phyloP scores from a whole-genome alignment of 2,113 vertebrate species.

The Onychostruthus taczanowskii region DNA sequence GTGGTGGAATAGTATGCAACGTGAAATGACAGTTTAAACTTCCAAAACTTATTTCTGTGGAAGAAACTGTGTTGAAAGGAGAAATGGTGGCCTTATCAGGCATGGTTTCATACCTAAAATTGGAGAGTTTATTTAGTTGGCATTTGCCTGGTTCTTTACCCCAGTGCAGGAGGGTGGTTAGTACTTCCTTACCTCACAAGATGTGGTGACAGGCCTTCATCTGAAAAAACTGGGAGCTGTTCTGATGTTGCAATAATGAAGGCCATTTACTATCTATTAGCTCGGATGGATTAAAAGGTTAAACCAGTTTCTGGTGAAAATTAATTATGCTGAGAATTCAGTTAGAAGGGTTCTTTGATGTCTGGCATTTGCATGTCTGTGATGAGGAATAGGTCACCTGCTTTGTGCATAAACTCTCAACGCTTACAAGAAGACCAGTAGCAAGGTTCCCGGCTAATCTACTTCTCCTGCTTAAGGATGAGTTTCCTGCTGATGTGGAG shows the following conservation, averaged over 20 bases:
- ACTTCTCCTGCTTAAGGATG: constrained; percentile 2
- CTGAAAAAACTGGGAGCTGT: neutral
- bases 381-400: constrained; percentile 44
- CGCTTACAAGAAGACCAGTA: constrained; percentile 11
- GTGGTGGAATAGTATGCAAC: neutral
- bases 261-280: constrained; percentile 50
- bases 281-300: constrained; percentile 56
- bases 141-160: neutral
- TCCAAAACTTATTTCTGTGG: neutral
- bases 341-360: constrained; percentile 32
- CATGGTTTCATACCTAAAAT: neutral
- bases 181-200: neutral
- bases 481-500: neutral
- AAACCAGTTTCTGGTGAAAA: constrained; percentile 59
- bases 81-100: neutral
- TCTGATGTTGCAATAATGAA: constrained; percentile 34
- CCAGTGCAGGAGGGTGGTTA: neutral
- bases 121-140: constrained; percentile 8
- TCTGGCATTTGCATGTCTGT: constrained; percentile 50
- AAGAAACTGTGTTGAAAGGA: neutral
- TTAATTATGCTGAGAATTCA: constrained; percentile 44
- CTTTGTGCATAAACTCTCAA: constrained; percentile 23
- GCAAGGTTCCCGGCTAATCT: constrained; percentile 33
- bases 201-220: neutral
- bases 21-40: neutral